Evolutionary conservation across 2,797 vertebrate species (phyloP).

Genomic region (Tachyglossus aculeatus): DNA sequence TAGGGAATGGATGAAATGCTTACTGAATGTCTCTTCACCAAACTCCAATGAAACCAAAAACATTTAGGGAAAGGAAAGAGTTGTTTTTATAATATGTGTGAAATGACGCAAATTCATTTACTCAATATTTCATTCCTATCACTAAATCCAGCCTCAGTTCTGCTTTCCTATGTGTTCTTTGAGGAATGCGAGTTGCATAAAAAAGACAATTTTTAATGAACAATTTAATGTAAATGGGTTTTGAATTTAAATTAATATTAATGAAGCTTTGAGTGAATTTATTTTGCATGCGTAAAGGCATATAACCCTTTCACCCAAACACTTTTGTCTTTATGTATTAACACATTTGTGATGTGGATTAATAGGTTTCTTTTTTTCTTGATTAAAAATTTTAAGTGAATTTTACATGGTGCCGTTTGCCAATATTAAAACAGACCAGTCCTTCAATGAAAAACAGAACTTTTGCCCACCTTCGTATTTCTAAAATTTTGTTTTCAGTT

Average conservation of each 20-base stretch:
- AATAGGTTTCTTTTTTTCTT: slow-evolving; percentile 63
- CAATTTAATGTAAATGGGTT: slow-evolving; percentile 84
- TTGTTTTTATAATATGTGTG: slow-evolving; percentile 45
- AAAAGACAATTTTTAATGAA: slow-evolving; percentile 85
- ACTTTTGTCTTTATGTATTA: slow-evolving; percentile 75
- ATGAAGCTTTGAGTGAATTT: slow-evolving; percentile 84
- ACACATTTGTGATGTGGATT: slow-evolving; percentile 68
- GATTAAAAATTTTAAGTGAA: slow-evolving; percentile 65
- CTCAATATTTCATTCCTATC: slow-evolving; percentile 69
- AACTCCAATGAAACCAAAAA: slow-evolving; percentile 40
- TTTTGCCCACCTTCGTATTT: background rate
- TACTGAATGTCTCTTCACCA: background rate
- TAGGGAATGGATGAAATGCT: background rate
- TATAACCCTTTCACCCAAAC: slow-evolving; percentile 77
- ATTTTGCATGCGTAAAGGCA: slow-evolving; percentile 85
- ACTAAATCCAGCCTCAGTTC: slow-evolving; percentile 71
- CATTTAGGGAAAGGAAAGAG: slow-evolving; percentile 10
- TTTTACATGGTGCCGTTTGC: slow-evolving; percentile 56
- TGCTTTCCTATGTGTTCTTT: slow-evolving; percentile 76
- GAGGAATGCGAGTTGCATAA: slow-evolving; percentile 81
- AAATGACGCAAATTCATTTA: slow-evolving; percentile 67
- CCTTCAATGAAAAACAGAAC: slow-evolving; percentile 32
- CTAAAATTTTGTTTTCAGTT: slow-evolving; percentile 42
- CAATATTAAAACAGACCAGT: slow-evolving; percentile 27
- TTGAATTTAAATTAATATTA: slow-evolving; percentile 89